Evolutionary conservation across 1,140 invertebrate genomes (phyloP).

Genomic region (Drosophila chauvacae): DNA sequence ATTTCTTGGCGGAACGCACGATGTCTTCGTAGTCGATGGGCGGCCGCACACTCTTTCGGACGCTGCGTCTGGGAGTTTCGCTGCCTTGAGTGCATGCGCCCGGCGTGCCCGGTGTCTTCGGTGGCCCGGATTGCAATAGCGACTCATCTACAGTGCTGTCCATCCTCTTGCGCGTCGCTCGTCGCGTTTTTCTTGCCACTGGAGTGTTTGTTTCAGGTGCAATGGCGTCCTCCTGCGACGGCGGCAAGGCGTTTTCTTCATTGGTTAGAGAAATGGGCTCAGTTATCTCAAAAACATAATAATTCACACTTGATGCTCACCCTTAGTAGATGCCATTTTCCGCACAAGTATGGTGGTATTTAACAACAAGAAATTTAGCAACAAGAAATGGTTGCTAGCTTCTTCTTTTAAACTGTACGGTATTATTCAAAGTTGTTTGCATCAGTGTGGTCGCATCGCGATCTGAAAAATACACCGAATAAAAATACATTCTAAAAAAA

Average conservation of each 20-base stretch:
- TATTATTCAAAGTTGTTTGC: constrained; percentile 31
- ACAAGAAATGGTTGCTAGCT: not conserved
- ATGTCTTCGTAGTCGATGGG: constrained; percentile 71
- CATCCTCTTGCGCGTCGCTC: not conserved
- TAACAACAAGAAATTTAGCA: not conserved
- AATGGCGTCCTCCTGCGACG: constrained; percentile 22
- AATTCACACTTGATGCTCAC: not conserved
- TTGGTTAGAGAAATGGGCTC: not conserved
- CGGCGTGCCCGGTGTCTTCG: constrained; percentile 7
- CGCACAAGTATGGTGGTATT: not conserved
- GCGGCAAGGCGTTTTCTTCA: constrained; percentile 5
- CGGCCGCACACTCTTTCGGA: constrained; percentile 71
- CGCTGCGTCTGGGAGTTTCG: constrained; percentile 72
- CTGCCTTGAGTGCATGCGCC: too few relatives aligned
- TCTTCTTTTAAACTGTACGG: constrained; percentile 23
- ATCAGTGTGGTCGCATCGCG: not conserved
- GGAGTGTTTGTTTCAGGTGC: constrained; percentile 18
- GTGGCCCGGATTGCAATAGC: not conserved
- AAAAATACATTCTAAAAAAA: not conserved
- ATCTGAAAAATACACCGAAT: not conserved
- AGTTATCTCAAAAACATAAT: too few relatives aligned
- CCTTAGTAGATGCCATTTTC: constrained; percentile 15
- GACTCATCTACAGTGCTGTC: constrained; percentile 1
- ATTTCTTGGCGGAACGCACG: constrained; percentile 58
- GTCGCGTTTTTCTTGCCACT: constrained; percentile 44